A percentile compares a stretch with the other conserved stretches of the same genome.
phyloP scores from a whole-genome alignment of 2,113 vertebrate genomes.

The Cathartes aura region DNA sequence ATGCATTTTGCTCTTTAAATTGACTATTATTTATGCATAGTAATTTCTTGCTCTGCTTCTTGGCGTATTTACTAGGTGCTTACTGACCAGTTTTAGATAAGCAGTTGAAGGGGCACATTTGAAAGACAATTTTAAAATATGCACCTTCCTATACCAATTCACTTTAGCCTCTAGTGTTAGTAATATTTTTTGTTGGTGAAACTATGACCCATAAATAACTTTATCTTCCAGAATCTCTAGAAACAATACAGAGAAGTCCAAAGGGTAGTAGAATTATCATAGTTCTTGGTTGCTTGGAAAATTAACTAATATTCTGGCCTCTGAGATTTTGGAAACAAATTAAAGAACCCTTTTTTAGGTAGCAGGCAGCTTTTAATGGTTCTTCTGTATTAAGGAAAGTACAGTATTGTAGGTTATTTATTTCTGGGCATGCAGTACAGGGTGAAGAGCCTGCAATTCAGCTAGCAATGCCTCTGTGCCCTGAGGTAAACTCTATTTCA shows the following conservation, averaged over 20 bases:
- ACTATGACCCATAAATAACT: constrained; percentile 14
- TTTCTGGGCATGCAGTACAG: constrained; percentile 63
- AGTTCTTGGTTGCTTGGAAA: constrained; percentile 32
- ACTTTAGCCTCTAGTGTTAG: neutral
- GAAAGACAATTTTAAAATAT: neutral
- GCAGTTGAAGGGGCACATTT: neutral
- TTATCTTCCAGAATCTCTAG: neutral
- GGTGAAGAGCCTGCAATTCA: constrained; percentile 73
- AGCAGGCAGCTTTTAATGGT: constrained; percentile 67
- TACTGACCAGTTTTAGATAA: constrained; percentile 13
- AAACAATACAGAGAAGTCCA: neutral
- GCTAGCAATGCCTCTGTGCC: constrained; percentile 77
- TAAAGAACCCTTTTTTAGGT: constrained; percentile 34
- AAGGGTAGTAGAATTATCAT: neutral
- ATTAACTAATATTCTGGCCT: constrained; percentile 55
- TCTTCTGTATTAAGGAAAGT: constrained; percentile 72
- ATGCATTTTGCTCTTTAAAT: constrained; percentile 39
- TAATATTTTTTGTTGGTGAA: neutral
- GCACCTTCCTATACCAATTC: neutral
- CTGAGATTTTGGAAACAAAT: constrained; percentile 55
- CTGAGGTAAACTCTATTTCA: constrained; percentile 86
- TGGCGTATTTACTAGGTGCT: constrained; percentile 22
- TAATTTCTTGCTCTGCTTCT: constrained; percentile 53
- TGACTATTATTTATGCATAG: constrained; percentile 28
- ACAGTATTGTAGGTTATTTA: constrained; percentile 73